Evolutionary conservation across 2,888 invertebrate genomes (phyloP), one percentile per base, ranked within the genome.

Genomic region (Leucoma salicis): DNA sequence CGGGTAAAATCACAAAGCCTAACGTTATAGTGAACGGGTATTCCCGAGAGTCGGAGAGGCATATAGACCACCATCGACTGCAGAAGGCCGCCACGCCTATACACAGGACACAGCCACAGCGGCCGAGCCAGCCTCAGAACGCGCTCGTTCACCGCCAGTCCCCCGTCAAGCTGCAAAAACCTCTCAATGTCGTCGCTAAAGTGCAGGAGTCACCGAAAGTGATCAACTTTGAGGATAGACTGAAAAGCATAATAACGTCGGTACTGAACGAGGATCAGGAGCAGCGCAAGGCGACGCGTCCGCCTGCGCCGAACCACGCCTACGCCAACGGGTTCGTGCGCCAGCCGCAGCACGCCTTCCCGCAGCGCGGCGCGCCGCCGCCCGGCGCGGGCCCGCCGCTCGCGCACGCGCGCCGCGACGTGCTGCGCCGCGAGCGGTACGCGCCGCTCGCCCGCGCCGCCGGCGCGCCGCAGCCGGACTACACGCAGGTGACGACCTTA

Each of bases 151-250:
- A 69, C 41, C 69, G 78, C 13, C 83, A 74, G 42, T 79, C 82
- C 34, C 82, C 82, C 33, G 72, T 70, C 53, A 81, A 82, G 46
- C 63, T 66, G 28, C 90, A 90, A 66, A 89, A 87, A 58, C 66
- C 85, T 12, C 74, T 87, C 56, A 86, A 70, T 83, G 83, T 88
- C 14, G 82, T 88, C 46, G 59, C 77, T 57, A 90, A 92, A 66
- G 90, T 91, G 35, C 94, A 94, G 67, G 95, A 96, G 77, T 94
- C 96, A n/a, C 96, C 96, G 11, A 74, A 73, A 50, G 83, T 85
- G 48, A 94, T 95, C 39, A 96, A 97, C 78, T 97, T 97, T 76
- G 97, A 97, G 78, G 97, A 97, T 80, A 91, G 97, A 15, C 90
- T 96, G 31, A 96, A 96, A 82, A 95, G 94, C 70, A 95, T 96